Percentiles rank a stretch among this genome's conserved stretches.
These are phyloP conservation scores for Omphaloscelis lunosa DNA, from an alignment of 2,888 invertebrate species.

Conservation along the genomic window DNA sequence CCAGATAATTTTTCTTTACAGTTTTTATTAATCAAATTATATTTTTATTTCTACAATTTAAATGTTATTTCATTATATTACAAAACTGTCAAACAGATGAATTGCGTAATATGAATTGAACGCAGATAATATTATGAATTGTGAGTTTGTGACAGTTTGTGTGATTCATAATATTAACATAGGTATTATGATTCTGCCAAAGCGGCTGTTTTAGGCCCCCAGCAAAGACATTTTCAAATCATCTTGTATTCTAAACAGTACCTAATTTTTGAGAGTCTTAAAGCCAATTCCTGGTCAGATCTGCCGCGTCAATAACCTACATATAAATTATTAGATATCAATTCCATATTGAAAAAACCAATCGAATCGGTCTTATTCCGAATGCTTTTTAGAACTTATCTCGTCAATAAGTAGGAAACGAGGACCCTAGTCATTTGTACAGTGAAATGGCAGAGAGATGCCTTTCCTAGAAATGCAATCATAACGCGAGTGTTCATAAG, in stretches of 20 bases:
- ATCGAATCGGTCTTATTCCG: neutral
- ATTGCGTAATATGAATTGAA: no score
- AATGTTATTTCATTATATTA: no score
- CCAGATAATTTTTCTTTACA: no score
- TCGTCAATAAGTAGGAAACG: constrained; percentile 45
- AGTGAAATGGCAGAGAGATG: constrained; percentile 36
- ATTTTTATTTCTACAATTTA: no score
- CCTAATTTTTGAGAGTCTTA: neutral
- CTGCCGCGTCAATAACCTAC: constrained; percentile 6
- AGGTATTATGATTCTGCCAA: no score
- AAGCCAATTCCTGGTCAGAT: neutral
- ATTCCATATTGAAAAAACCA: constrained; percentile 5
- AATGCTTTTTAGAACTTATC: constrained; percentile 3
- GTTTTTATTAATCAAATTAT: no score
- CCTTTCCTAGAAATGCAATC: constrained; percentile 64
- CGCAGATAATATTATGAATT: no score
- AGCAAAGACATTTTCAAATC: neutral
- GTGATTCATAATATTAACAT: no score
- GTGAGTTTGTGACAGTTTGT: no score
- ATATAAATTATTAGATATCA: neutral
- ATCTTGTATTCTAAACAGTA: neutral
- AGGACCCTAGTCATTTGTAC: constrained; percentile 41
- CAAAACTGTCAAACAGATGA: no score
- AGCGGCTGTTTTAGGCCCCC: no score
- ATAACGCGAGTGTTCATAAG: constrained; percentile 32